A percentile compares a stretch with the other conserved stretches of the same genome.
Evolutionary conservation across 2,888 invertebrate species (phyloP).

Genomic region (Drosophila meridionalis): DNA sequence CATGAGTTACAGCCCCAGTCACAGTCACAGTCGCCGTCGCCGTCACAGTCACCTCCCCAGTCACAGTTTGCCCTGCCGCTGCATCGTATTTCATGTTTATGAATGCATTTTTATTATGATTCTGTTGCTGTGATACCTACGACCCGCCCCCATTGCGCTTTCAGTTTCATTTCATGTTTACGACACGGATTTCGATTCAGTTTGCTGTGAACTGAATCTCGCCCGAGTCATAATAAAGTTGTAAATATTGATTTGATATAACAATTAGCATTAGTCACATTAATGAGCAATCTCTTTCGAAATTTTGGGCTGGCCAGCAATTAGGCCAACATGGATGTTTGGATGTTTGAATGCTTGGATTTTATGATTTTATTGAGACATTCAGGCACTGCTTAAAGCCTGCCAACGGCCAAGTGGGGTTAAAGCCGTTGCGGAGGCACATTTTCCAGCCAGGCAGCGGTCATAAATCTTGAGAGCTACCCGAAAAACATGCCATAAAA

Average conservation of each 20-base stretch:
- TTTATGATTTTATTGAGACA: constrained; percentile 57
- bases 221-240: constrained; percentile 60
- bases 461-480: constrained; percentile 63
- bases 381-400: constrained; percentile 48
- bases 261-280: constrained; percentile 44
- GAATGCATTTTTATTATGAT: constrained; percentile 80
- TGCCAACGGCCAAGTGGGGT: constrained; percentile 35
- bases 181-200: constrained; percentile 25
- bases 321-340: constrained; percentile 24
- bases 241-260: constrained; percentile 72
- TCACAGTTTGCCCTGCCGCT: constrained; percentile 9
- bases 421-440: constrained; percentile 35
- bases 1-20: neutral
- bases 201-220: constrained; percentile 14
- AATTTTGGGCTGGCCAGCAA: constrained; percentile 26
- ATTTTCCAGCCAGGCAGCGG: constrained; percentile 43
- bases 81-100: constrained; percentile 81
- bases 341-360: constrained; percentile 6
- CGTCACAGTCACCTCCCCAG: neutral
- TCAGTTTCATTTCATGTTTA: constrained; percentile 60
- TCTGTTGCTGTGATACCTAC: constrained; percentile 9
- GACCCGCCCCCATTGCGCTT: constrained; percentile 7
- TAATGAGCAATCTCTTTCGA: constrained; percentile 40
- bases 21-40: neutral
- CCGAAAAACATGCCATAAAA: constrained; percentile 75